These are phyloP conservation scores for Bombylius major DNA, from an alignment of 2,888 invertebrate species.

Conservation along the genomic window DNA sequence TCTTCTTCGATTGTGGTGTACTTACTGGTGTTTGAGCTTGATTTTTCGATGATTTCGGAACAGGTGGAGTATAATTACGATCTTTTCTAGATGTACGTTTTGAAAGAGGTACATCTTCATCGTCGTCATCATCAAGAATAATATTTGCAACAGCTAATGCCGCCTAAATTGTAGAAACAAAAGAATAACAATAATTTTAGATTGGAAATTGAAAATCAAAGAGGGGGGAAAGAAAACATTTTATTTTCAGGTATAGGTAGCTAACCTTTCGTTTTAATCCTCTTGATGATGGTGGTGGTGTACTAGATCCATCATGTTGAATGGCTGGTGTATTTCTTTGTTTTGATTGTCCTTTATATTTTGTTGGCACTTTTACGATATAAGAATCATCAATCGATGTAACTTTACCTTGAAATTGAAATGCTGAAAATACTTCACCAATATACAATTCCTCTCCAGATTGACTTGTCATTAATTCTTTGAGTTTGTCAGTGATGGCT, in stretches of 20 bases:
- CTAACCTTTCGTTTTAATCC: slow-evolving; percentile 31
- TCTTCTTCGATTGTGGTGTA: not conserved
- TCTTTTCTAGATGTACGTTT: slow-evolving; percentile 29
- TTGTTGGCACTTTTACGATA: not conserved
- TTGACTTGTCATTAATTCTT: slow-evolving; percentile 44
- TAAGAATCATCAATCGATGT: slow-evolving; percentile 5
- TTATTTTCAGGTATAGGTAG: too few species aligned
- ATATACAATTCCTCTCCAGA: slow-evolving; percentile 53
- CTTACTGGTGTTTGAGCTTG: not conserved
- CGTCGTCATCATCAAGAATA: slow-evolving; percentile 18
- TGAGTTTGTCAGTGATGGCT: slow-evolving; percentile 48
- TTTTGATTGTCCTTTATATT: not conserved
- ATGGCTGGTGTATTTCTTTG: not conserved
- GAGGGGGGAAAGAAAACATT: too few species aligned
- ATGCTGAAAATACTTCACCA: slow-evolving; percentile 52
- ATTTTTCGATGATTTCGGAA: not conserved
- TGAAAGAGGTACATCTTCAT: slow-evolving; percentile 37
- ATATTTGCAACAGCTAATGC: not conserved
- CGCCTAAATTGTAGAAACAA: slow-evolving; percentile 1
- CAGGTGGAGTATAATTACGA: slow-evolving; percentile 8
- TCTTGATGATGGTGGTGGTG: not conserved
- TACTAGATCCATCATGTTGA: not conserved
- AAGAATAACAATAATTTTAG: not conserved
- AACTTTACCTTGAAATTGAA: slow-evolving; percentile 44
- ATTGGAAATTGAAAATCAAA: too few species aligned